Evolutionary conservation across 2,888 invertebrate genomes (phyloP).

Genomic region (Maniola hyperantus): DNA sequence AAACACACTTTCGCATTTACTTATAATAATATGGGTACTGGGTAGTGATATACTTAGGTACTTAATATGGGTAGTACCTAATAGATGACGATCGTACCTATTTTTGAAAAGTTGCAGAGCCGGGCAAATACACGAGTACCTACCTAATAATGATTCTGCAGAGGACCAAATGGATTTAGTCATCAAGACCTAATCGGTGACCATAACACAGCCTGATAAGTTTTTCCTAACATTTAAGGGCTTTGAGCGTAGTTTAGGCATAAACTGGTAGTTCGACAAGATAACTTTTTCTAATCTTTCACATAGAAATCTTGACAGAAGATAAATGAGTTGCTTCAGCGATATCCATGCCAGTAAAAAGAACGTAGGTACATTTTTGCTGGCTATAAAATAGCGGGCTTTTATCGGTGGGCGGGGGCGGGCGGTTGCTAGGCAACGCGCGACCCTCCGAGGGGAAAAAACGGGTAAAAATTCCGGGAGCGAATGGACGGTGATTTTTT

Average conservation of each 20-base stretch:
- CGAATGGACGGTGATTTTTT: slow-evolving; percentile 81
- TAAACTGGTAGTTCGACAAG: not conserved
- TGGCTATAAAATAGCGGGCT: slow-evolving; percentile 74
- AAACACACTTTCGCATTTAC: no score
- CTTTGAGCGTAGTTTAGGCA: not conserved
- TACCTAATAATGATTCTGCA: no score
- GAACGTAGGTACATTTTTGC: slow-evolving; percentile 45
- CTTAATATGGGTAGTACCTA: no score
- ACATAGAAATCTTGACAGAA: not conserved
- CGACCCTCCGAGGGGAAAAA: slow-evolving; percentile 81
- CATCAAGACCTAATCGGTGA: not conserved
- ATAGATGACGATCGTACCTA: no score
- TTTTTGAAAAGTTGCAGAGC: no score
- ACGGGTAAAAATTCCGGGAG: slow-evolving; percentile 80
- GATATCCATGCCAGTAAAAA: slow-evolving; percentile 35
- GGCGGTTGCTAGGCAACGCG: slow-evolving; percentile 71
- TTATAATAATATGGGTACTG: no score
- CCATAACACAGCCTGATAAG: not conserved
- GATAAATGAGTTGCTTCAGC: slow-evolving; percentile 10
- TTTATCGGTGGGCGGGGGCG: slow-evolving; percentile 59
- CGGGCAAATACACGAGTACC: no score
- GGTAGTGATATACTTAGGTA: no score
- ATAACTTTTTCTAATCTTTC: slow-evolving; percentile 10
- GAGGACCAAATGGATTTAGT: not conserved
- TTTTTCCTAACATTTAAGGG: not conserved